Base-by-base conservation (phyloP, 1,140 invertebrate species). In the Solen grandis region DNA sequence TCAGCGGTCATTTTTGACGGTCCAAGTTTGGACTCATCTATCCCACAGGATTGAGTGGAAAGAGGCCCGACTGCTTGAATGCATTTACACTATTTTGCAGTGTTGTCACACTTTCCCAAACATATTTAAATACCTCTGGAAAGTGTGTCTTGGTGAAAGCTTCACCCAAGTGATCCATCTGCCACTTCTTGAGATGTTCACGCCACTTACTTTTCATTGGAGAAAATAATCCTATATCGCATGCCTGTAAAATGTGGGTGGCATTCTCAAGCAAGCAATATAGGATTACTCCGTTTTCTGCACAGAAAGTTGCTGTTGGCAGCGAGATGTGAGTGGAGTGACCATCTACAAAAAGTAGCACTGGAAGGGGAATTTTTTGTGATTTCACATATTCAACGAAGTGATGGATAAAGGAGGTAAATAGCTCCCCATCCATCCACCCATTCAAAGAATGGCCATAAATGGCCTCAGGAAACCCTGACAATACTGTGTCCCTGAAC, bases 281-380 rank as follows among this genome's bases (percentile, higher is more conserved):
- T 5, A 63, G 60, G 19, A 63, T 63, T 4, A 63, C 35, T 5
- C 29, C 8, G n/a, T 63, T 27, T 16, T 35, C 31, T 4, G 60
- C 19, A 63, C 60, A 63, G 35, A 31, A 63, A 10, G 10, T 35
- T 63, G 60, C 60, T 63, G 60, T n/a, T 10, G 54, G 54, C 54
- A 57, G n/a, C 5, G 54, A 57, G n/a, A 69, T 69, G 27, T 63
- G 60, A 16, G 66, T 69, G 19, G 50, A 69, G 25, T 69, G 41
- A 13, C 66, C 50, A 33, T 69, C 66, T 2, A 69, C 66, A 2
- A 50, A 33, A 4, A 50, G 33, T 3, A 69, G 5, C 5, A 69
- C 41, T 25, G 66, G 66, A 10, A 27, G 22, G 2, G 63, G 63
- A 50, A 68, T 68, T 14, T 36, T 5, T 8, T 35, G 13, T 2